Conservation (phyloP, 2,888 invertebrate species). For the Eurytoma californica region DNA sequence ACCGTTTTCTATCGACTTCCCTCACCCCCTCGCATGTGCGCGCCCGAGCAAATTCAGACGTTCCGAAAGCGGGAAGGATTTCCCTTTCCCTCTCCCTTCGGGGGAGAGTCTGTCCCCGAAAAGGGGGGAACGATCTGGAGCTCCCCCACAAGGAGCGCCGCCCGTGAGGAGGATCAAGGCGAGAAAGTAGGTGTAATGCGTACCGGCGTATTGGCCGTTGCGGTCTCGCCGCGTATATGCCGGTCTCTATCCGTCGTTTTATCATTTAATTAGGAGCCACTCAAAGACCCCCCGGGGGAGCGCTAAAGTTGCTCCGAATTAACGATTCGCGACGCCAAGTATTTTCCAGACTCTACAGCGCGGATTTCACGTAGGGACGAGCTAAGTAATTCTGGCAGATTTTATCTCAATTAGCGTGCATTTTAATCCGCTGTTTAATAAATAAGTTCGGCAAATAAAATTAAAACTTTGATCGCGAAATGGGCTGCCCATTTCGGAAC, state of each 20-base stretch:
- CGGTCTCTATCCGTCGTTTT: neutral
- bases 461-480: too few species aligned
- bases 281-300: neutral
- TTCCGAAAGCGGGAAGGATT: slow-evolving; percentile 11
- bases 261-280: slow-evolving; percentile 24
- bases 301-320: neutral
- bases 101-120: slow-evolving; percentile 10
- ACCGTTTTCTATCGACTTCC: slow-evolving; percentile 19
- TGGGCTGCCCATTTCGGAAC: too few species aligned
- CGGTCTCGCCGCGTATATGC: neutral
- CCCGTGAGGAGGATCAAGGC: slow-evolving; percentile 5
- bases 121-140: neutral
- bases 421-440: neutral
- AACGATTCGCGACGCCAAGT: too few species aligned
- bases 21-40: neutral
- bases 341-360: too few species aligned
- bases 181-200: slow-evolving; percentile 39
- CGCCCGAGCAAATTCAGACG: slow-evolving; percentile 39
- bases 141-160: neutral
- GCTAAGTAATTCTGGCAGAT: too few species aligned
- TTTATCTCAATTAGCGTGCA: neutral
- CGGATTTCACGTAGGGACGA: too few species aligned
- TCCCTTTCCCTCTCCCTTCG: slow-evolving; percentile 18
- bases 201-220: slow-evolving; percentile 14
- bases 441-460: too few species aligned